Evolutionary conservation across 2,113 vertebrate genomes (phyloP).

Genomic region (Phyllostomus discolor): DNA sequence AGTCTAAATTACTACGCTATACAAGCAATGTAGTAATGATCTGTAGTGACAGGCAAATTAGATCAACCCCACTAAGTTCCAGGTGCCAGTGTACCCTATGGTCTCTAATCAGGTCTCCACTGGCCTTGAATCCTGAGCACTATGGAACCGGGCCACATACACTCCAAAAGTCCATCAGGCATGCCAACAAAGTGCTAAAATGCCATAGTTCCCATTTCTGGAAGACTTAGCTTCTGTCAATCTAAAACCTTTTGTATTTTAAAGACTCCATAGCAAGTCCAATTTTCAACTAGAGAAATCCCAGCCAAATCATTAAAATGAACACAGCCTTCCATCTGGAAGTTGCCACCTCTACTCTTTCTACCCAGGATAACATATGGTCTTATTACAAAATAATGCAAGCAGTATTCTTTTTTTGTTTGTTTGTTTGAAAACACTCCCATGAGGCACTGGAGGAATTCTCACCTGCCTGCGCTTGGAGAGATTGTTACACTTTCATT

Average conservation of each 20-base stretch:
- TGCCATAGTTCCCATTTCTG: neutral
- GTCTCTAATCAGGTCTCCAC: neutral
- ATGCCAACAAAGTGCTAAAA: neutral
- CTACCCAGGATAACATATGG: neutral
- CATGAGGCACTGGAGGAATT: neutral
- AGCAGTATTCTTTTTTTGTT: neutral
- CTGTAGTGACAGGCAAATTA: neutral
- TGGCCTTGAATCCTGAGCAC: neutral
- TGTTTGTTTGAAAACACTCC: conserved; percentile 28
- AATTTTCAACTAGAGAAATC: conserved; percentile 16
- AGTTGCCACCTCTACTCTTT: neutral
- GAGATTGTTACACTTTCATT: neutral
- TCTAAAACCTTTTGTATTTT: neutral
- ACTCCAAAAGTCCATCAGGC: neutral
- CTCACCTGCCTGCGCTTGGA: neutral
- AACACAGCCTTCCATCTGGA: neutral
- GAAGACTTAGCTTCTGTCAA: neutral
- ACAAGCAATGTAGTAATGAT: neutral
- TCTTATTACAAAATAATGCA: neutral
- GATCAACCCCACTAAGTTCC: neutral
- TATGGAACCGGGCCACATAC: neutral
- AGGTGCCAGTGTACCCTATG: neutral
- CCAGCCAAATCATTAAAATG: neutral
- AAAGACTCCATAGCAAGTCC: neutral
- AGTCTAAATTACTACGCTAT: neutral